Base-by-base conservation (phyloP, 2,888 invertebrate species). In the Leptinotarsa tumamoca region DNA sequence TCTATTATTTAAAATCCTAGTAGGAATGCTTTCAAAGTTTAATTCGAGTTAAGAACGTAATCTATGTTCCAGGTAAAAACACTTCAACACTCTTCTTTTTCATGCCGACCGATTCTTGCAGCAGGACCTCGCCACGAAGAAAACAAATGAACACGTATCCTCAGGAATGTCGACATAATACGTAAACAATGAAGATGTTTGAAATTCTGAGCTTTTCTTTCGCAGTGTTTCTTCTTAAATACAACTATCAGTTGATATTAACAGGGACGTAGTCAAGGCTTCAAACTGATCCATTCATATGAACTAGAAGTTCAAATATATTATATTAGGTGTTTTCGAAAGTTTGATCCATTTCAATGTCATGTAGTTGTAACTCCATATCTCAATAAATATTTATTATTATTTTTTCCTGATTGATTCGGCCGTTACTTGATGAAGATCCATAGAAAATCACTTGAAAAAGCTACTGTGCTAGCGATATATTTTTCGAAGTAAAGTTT, bases 81-180 rank as follows among this genome's bases (percentile, higher is more conserved):
- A 58, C 10, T 21, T 14, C 27, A 15, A 33, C 63, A 33, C 14
- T 15, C 17, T 17, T 43, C 10, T 43, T 43, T 33, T 33, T 18
- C 7, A 7, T 33, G 63, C 63, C 17, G 14, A 43, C 63, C 33
- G 63, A 33, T 43, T 17, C 43, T 63, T 63, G 33, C n/a, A 18
- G 18, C 17, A 63, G 27, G 43, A 33, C 63, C 27, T 63, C 33
- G 17, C 43, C 4, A 61, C 18, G 70, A 72, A 77, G 66, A 74
- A 77, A 77, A 77, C 74, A 77, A 77, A 77, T 77, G 77, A 77
- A 74, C 77, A 66, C 71, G 68, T 77, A 74, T 69, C 58, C 67
- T 74, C 69, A 51, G 54, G 77, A 74, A 74, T 77, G 74, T 61
- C 71, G 71, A 51, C 74, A 50, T 74, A 58, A 68, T 74, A 51